phyloP scores from a whole-genome alignment of 2,797 vertebrate genomes.

The Crax fasciolata region DNA sequence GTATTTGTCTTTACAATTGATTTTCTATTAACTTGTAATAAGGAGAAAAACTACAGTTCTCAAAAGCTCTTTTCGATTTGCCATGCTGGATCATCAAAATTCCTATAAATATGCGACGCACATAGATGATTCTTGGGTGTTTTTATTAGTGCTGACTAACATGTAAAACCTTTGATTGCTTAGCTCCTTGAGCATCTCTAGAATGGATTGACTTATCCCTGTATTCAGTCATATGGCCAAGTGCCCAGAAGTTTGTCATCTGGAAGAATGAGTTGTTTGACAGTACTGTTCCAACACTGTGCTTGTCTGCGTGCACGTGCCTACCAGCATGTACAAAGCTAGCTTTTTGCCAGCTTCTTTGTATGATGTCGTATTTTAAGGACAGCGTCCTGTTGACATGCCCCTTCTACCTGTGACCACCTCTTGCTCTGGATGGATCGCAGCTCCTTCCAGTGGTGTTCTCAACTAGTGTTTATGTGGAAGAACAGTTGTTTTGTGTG shows the following conservation, averaged over 20 bases:
- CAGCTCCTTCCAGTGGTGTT: neutral
- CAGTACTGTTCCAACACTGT: neutral
- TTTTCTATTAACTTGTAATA: neutral
- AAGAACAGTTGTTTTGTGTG: neutral
- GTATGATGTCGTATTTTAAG: neutral
- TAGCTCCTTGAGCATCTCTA: neutral
- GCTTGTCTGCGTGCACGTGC: neutral
- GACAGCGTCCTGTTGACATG: neutral
- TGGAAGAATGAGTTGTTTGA: neutral
- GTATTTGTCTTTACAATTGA: neutral
- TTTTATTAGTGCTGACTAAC: neutral
- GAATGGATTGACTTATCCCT: neutral
- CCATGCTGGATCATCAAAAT: neutral
- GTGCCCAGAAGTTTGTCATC: neutral
- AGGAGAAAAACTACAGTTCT: neutral
- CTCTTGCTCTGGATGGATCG: neutral
- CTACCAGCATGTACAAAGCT: neutral
- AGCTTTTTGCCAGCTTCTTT: neutral
- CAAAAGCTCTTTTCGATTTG: neutral
- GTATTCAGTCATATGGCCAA: neutral
- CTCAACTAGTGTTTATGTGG: neutral
- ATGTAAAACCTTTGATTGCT: neutral
- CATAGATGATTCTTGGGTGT: neutral
- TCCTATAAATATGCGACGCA: neutral
- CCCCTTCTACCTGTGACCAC: neutral